Evolutionary conservation across 2,113 vertebrate species (phyloP).

Genomic region (Pelecanoides urinatrix): DNA sequence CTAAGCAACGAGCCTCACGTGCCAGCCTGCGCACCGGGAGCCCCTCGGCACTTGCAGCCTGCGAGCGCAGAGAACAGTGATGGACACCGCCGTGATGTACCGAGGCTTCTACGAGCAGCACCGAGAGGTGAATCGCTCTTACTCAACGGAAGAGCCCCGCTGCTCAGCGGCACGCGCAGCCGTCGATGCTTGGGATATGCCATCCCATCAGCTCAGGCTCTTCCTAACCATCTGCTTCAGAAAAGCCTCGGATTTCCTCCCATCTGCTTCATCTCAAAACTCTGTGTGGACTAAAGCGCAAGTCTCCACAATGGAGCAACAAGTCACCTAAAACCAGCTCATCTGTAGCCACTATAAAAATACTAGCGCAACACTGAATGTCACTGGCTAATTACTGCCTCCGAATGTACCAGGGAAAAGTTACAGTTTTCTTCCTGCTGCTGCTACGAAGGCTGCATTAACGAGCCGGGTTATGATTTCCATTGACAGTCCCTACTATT

Average conservation of each 20-base stretch:
- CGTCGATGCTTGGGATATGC: background rate
- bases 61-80: rapidly evolving
- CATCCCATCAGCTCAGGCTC: background rate
- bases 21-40: background rate
- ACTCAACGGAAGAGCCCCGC: background rate
- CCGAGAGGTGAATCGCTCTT: background rate
- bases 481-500: background rate
- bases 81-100: rapidly evolving
- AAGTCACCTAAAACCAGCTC: background rate
- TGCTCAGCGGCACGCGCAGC: rapidly evolving
- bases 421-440: background rate
- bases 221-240: background rate
- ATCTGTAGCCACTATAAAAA: background rate
- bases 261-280: background rate
- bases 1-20: background rate
- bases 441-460: background rate
- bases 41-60: background rate
- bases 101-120: background rate
- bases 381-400: conserved; percentile 29
- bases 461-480: conserved; percentile 10
- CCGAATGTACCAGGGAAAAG: background rate
- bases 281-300: rapidly evolving
- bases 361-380: background rate
- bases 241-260: background rate
- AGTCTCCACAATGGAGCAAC: background rate